Evolutionary conservation across 92 coral and sea anemone genomes (phyloP).

Genomic region (Porites evermanni): DNA sequence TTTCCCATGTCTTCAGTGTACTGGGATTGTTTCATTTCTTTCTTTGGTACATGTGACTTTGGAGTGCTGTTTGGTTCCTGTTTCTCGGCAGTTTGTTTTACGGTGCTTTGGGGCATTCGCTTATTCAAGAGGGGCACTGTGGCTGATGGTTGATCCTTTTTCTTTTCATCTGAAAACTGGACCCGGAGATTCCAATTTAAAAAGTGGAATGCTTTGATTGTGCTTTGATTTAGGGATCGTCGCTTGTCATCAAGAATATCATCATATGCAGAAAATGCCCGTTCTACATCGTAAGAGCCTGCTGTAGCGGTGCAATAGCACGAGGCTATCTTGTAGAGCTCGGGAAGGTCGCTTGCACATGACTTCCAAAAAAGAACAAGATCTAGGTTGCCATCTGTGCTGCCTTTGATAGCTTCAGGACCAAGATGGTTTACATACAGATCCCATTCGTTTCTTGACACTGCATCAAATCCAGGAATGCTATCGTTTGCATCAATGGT

Average conservation of each 20-base stretch:
- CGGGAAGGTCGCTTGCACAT: neutral
- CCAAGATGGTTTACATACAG: neutral
- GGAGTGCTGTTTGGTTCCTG: too few species aligned
- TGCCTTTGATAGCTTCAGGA: neutral
- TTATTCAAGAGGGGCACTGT: too few species aligned
- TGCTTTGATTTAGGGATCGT: slow-evolving; percentile 18
- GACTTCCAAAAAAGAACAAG: neutral
- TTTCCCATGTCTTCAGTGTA: neutral
- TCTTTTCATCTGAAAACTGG: slow-evolving; percentile 32
- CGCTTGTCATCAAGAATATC: too few species aligned
- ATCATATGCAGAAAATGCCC: too few species aligned
- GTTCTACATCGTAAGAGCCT: neutral
- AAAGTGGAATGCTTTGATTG: slow-evolving; percentile 60
- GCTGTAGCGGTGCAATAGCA: neutral
- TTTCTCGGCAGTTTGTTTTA: too few species aligned
- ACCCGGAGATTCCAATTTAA: slow-evolving; percentile 59
- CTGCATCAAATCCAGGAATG: neutral
- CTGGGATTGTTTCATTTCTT: too few species aligned
- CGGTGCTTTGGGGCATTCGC: too few species aligned
- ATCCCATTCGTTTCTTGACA: neutral
- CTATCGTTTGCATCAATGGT: neutral
- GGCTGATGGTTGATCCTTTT: slow-evolving; percentile 3
- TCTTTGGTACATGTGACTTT: neutral
- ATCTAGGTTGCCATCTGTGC: neutral
- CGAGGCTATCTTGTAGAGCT: neutral